Percentiles rank a stretch among this genome's conserved stretches.
phyloP scores from a whole-genome alignment of 2,888 invertebrate genomes.

The Lumbricus terrestris region DNA sequence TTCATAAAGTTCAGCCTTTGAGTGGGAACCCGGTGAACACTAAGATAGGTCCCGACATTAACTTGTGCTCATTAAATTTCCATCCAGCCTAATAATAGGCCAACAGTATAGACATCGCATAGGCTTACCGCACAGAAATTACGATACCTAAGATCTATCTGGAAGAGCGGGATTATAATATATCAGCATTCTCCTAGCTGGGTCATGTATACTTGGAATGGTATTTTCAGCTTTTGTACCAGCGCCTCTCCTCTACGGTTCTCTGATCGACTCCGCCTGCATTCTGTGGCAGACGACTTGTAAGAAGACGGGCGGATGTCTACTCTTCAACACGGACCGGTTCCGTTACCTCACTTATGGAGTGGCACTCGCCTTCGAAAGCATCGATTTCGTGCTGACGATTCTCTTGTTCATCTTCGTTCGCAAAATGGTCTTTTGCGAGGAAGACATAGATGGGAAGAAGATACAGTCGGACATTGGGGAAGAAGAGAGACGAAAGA shows the following conservation, averaged over 20 bases:
- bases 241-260: slow-evolving; percentile 37
- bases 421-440: slow-evolving; percentile 16
- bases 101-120: too few relatives aligned
- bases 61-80: too few relatives aligned
- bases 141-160: too few relatives aligned
- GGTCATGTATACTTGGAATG: too few relatives aligned
- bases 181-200: too few relatives aligned
- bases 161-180: too few relatives aligned
- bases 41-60: too few relatives aligned
- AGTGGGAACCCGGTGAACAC: too few relatives aligned
- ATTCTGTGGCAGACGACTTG: slow-evolving; percentile 37
- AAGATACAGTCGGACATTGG: neutral
- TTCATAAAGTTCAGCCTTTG: too few relatives aligned
- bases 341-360: slow-evolving; percentile 34
- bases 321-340: slow-evolving; percentile 36
- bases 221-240: slow-evolving; percentile 37
- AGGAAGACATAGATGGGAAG: neutral
- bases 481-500: neutral
- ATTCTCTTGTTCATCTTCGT: slow-evolving; percentile 25
- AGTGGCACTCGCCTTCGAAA: slow-evolving; percentile 28
- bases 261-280: slow-evolving; percentile 36
- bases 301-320: slow-evolving; percentile 31
- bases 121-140: too few relatives aligned
- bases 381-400: slow-evolving; percentile 11
- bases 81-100: too few relatives aligned